Evolutionary conservation across 2,888 invertebrate genomes (phyloP).

Genomic region (Lithodes maja): DNA sequence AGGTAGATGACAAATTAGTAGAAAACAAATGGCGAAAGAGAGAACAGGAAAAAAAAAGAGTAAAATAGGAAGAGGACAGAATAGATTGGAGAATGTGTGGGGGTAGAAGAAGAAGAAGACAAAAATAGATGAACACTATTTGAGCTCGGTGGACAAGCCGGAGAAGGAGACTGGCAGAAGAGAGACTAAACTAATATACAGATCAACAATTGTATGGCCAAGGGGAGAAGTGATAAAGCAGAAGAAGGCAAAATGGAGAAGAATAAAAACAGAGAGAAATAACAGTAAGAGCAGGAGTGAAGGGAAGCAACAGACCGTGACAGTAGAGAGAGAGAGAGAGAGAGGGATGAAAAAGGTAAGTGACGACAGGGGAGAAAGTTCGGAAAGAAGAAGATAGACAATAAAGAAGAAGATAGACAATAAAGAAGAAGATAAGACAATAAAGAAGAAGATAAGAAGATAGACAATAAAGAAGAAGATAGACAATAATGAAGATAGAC

Average conservation of each 20-base stretch:
- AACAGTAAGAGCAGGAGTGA: neutral
- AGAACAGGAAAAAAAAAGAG: neutral
- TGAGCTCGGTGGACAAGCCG: too few species aligned
- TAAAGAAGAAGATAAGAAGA: too few species aligned
- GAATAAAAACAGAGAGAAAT: neutral
- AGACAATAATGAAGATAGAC: too few species aligned
- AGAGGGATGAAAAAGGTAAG: neutral
- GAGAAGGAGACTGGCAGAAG: neutral
- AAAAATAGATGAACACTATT: neutral
- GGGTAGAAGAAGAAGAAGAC: neutral
- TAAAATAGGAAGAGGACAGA: neutral
- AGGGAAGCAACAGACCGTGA: neutral
- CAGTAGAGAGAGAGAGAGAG: neutral
- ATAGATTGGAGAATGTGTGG: neutral
- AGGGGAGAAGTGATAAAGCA: neutral
- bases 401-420: too few species aligned
- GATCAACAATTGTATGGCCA: neutral
- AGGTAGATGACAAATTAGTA: too few species aligned
- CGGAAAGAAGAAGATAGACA: too few species aligned
- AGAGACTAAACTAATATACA: neutral
- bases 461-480: too few species aligned
- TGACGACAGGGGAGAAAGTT: too few species aligned
- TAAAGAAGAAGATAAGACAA: too few species aligned
- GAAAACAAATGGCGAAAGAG: neutral
- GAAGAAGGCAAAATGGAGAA: neutral